phyloP scores from a whole-genome alignment of 2,113 vertebrate species.

The Macrotus californicus region DNA sequence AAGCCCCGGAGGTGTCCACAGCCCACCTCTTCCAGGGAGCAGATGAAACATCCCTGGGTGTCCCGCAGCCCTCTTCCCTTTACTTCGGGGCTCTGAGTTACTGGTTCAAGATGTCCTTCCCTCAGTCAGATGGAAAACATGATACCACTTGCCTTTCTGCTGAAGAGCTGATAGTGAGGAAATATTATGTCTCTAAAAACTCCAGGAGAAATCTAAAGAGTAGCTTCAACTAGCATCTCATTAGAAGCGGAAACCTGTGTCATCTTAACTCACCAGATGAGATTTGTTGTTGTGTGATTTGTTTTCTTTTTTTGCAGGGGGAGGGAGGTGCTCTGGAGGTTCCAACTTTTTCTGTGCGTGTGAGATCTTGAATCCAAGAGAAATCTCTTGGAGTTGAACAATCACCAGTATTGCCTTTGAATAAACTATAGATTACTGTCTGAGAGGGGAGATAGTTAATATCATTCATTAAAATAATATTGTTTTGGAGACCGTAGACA shows the following conservation, averaged over 20 bases:
- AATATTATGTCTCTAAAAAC: constrained; percentile 76
- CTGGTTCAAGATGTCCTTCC: constrained; percentile 68
- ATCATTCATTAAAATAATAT: neutral
- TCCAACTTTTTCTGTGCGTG: constrained; percentile 51
- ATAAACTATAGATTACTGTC: neutral
- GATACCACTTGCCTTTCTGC: constrained; percentile 60
- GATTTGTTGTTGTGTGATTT: constrained; percentile 31
- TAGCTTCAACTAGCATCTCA: constrained; percentile 71
- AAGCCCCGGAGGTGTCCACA: constrained; percentile 54
- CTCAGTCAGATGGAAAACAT: constrained; percentile 61
- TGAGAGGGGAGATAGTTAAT: neutral
- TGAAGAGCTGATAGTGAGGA: constrained; percentile 80
- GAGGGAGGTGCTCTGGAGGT: constrained; percentile 41
- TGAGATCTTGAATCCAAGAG: constrained; percentile 54
- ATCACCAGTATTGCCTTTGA: neutral
- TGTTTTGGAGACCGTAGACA: neutral
- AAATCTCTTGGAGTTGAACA: neutral
- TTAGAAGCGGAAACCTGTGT: constrained; percentile 72
- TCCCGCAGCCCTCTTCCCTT: constrained; percentile 50
- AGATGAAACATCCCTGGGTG: constrained; percentile 63
- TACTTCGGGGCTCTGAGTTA: constrained; percentile 68
- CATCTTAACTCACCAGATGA: constrained; percentile 67
- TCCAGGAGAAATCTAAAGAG: constrained; percentile 76
- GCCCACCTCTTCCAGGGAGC: constrained; percentile 42
- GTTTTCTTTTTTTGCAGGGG: too few relatives aligned